Percentiles rank a stretch among this genome's conserved stretches.
Evolutionary conservation across 2,113 vertebrate species (phyloP).

Genomic region (Sorex fumeus): DNA sequence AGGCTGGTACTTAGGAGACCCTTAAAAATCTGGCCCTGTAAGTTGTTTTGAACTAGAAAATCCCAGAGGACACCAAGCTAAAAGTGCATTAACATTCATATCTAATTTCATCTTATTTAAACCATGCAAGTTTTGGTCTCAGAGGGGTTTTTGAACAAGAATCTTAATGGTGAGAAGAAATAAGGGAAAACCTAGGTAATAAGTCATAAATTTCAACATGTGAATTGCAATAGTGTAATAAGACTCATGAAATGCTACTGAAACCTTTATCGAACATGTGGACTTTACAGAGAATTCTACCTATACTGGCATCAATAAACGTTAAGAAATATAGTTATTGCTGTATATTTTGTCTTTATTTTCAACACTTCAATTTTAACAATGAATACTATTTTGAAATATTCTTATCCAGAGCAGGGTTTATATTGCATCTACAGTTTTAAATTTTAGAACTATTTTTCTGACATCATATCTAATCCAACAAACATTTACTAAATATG

Average conservation of each 20-base stretch:
- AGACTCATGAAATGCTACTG: neutral
- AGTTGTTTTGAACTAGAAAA: constrained; percentile 4
- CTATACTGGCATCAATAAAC: neutral
- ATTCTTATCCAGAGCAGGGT: neutral
- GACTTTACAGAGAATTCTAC: constrained; percentile 22
- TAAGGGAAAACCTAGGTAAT: constrained; percentile 26
- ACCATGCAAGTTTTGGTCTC: neutral
- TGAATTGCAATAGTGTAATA: neutral
- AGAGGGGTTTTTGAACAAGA: constrained; percentile 22
- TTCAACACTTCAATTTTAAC: constrained; percentile 53
- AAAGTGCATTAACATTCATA: constrained; percentile 9
- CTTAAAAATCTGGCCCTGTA: neutral
- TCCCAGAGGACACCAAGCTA: neutral
- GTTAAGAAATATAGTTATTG: neutral
- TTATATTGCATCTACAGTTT: constrained; percentile 19
- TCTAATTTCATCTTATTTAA: constrained; percentile 4
- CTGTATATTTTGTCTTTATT: constrained; percentile 25
- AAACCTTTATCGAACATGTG: neutral
- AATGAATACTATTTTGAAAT: neutral
- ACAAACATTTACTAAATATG: neutral
- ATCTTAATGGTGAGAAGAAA: neutral
- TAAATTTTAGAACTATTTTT: neutral
- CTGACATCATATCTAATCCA: constrained; percentile 1
- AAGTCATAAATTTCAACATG: neutral
- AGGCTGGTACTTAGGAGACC: neutral